Base-by-base conservation (phyloP, 2,888 invertebrate genomes). In the Chrysina gloriosa region DNA sequence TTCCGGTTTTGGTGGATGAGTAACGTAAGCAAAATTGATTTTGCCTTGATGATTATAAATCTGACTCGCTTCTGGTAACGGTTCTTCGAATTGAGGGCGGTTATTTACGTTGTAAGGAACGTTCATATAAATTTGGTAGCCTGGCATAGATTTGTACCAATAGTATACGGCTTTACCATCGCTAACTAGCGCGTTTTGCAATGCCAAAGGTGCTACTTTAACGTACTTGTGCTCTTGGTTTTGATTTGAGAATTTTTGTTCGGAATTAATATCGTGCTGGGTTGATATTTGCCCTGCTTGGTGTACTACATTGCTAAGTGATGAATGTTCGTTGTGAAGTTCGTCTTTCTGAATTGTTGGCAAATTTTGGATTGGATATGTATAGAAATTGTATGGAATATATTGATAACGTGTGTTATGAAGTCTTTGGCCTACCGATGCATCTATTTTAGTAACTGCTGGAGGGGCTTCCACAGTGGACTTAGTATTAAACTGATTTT, bases 141-240 rank as follows among this genome's bases (percentile, higher is more conserved):
- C 78, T 4, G 82, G 82, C 25, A 82, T 69, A 63, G 77, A 77
- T 71, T 77, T 80, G 66, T 75, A 75, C 81, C 82, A 82, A 69
- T 81, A 81, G 69, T 80, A 81, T 29, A 82, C 71, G 1, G 77
- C 79, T 69, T 80, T 75, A 2, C 83, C 84, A 67, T 82, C 80
- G 45, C 76, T 79, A 45, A 82, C 68, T 39, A 81, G 75, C 3
- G 80, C 81, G 75, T 81, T 82, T 70, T 83, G 82, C 47, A 82
- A 72, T 23, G 82, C 79, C n/a, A 82, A 78, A 2, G 83, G 82
- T 71, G 82, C 82, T n/a, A 81, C 73, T 67, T 80, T 78, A 11
- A 82, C 80, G 66, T 79, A 81, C 42, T 71, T 69, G 54, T 21
- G 72, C 68, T 34, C 74, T 68, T 6, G 71, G 67, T 45, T 70